Conservation (phyloP, 2,888 invertebrate genomes). For the Falcaria lacertinaria region DNA sequence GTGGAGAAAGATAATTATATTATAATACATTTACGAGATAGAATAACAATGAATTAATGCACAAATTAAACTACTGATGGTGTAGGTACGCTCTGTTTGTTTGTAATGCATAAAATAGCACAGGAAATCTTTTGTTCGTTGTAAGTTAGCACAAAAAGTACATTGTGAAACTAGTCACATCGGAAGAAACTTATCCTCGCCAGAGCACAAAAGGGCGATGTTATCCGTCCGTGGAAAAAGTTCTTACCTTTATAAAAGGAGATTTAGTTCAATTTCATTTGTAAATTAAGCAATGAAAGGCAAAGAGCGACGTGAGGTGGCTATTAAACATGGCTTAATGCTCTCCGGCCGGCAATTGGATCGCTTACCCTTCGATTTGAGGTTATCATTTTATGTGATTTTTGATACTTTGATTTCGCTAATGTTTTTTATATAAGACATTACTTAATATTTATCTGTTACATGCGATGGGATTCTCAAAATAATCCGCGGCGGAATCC, state of each 20-base stretch:
- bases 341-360: constrained; percentile 1
- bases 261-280: constrained; percentile 30
- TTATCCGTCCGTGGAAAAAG: neutral
- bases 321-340: constrained; percentile 9
- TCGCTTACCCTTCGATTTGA: constrained; percentile 1
- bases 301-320: constrained; percentile 21
- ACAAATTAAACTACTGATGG: too few relatives aligned
- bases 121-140: neutral
- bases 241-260: constrained; percentile 16
- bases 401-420: neutral
- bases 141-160: neutral
- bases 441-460: too few relatives aligned
- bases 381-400: neutral
- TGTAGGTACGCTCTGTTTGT: too few relatives aligned
- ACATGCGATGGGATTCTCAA: too few relatives aligned
- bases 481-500: too few relatives aligned
- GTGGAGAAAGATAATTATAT: too few relatives aligned
- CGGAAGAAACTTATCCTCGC: constrained; percentile 2
- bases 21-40: too few relatives aligned
- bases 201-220: neutral
- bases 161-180: constrained; percentile 3
- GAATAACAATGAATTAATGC: too few relatives aligned
- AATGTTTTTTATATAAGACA: neutral
- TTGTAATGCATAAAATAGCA: neutral
- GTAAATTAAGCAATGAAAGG: constrained; percentile 31